phyloP scores from a whole-genome alignment of 2,888 invertebrate species.

The Gnatocerus cornutus region DNA sequence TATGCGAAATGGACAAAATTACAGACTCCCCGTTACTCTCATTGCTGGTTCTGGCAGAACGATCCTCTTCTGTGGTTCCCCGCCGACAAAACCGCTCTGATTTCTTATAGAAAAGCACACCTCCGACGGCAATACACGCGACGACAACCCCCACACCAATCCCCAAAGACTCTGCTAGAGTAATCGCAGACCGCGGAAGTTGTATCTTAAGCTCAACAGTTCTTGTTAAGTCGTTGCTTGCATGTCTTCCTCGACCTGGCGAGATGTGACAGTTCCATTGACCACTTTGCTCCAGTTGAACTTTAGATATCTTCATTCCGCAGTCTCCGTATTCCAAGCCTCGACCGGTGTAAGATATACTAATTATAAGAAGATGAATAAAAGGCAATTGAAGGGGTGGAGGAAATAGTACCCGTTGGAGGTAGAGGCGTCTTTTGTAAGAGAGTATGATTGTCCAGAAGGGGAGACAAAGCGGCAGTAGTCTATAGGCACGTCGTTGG shows the following conservation, averaged over 20 bases:
- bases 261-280: slow-evolving; percentile 46
- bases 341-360: slow-evolving; percentile 40
- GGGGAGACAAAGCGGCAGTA: slow-evolving; percentile 50
- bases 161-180: slow-evolving; percentile 32
- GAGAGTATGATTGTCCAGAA: slow-evolving; percentile 33
- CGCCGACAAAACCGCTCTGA: neutral
- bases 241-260: slow-evolving; percentile 10
- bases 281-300: slow-evolving; percentile 24
- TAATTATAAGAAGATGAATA: slow-evolving; percentile 20
- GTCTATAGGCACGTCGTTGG: slow-evolving; percentile 36
- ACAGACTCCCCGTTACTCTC: slow-evolving; percentile 7
- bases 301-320: slow-evolving; percentile 44
- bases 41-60: neutral
- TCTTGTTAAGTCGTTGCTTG: slow-evolving; percentile 1
- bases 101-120: slow-evolving; percentile 17
- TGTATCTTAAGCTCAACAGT: neutral
- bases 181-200: neutral
- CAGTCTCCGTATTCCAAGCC: slow-evolving; percentile 51
- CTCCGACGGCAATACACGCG: slow-evolving; percentile 10
- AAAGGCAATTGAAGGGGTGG: no score
- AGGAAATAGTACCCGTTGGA: neutral
- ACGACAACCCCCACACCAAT: slow-evolving; percentile 33
- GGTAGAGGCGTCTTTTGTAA: slow-evolving; percentile 24
- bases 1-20: neutral
- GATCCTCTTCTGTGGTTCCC: neutral